Evolutionary conservation across 1,140 invertebrate species (phyloP).

Genomic region (Cydia pomonella): DNA sequence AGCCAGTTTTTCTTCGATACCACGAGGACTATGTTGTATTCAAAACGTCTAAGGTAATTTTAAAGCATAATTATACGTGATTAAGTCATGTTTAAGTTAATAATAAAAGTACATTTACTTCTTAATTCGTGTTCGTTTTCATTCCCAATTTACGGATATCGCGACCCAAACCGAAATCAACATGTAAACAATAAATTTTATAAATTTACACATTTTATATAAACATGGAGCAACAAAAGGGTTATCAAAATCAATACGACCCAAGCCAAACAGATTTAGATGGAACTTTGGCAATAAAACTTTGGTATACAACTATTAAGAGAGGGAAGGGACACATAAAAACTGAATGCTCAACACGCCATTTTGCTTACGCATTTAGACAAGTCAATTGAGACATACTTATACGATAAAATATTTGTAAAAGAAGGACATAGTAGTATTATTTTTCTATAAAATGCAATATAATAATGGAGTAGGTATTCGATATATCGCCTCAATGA

Average conservation of each 20-base stretch:
- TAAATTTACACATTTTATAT: neutral
- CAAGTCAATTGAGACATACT: neutral
- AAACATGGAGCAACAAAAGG: constrained; percentile 9
- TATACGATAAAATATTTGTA: too few species aligned
- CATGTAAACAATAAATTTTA: constrained; percentile 13
- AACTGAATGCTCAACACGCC: constrained; percentile 21
- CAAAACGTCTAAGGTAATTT: too few species aligned
- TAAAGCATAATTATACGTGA: too few species aligned
- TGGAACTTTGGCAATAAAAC: constrained; percentile 27
- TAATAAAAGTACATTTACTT: too few species aligned
- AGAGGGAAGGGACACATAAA: constrained; percentile 23
- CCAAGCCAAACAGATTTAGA: constrained; percentile 23
- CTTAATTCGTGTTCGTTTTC: too few species aligned
- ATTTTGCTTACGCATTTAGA: constrained; percentile 1
- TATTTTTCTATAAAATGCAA: too few species aligned
- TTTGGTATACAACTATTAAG: constrained; percentile 29
- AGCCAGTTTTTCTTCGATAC: too few species aligned
- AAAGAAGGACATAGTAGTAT: too few species aligned
- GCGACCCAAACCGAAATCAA: neutral
- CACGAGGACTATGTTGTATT: too few species aligned
- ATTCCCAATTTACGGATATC: neutral
- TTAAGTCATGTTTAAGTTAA: too few species aligned
- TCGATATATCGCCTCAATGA: too few species aligned
- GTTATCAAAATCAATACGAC: constrained; percentile 27
- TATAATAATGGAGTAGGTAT: too few species aligned